Base-by-base conservation (phyloP, 2,113 vertebrate species). In the Ailurus styani region DNA sequence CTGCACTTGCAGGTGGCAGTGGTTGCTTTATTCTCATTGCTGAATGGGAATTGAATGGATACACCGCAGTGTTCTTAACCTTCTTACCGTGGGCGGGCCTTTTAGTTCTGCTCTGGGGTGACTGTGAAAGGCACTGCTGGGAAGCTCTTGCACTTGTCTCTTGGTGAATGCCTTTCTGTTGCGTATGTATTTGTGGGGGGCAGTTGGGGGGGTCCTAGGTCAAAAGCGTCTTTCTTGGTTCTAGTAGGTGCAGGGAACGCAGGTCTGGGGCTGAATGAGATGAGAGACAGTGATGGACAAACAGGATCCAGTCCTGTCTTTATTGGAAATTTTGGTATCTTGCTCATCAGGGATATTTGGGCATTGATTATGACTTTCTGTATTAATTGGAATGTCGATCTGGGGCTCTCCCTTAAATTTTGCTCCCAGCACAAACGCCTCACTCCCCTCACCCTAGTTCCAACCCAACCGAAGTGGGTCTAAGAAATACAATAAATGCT, bases 1-100 rank as follows among this genome's bases (percentile, higher is more conserved):
- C 0, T 66, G 50, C 11, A 2, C 4, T 1, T 34, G 64, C 10
- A 0, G 0, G 0, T 4, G n/a, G 47, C 54, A 10, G 0, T 11
- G 2, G 21, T 17, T 7, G 42, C 7, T 23, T 57, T 45, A 4
- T 34, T 45, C 17, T 72, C 12, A 6, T 23, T 45, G 55, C 50
- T 52, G 21, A 37, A 8, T 14, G 37, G 11, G 9, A 5, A 5
- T 3, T n/a, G 55, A 15, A 1, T 5, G 18, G 18, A 23, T 1
- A 77, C 89, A 18, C 3, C 14, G 1, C 10, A 34, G 0, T 25
- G 18, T n/a, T 20, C 37, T 40, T 64, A 31, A 34, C 7, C 40
- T 27, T 42, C 62, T 5, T 17, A 4, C 55, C 10, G 1, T 1
- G 6, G 27, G 17, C 14, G 25, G 42, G 2, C 25, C 0, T 57